Evolutionary conservation across 2,797 vertebrate genomes (phyloP), one percentile per base, ranked within the genome.

Genomic region (Yasuhikotakia modesta): DNA sequence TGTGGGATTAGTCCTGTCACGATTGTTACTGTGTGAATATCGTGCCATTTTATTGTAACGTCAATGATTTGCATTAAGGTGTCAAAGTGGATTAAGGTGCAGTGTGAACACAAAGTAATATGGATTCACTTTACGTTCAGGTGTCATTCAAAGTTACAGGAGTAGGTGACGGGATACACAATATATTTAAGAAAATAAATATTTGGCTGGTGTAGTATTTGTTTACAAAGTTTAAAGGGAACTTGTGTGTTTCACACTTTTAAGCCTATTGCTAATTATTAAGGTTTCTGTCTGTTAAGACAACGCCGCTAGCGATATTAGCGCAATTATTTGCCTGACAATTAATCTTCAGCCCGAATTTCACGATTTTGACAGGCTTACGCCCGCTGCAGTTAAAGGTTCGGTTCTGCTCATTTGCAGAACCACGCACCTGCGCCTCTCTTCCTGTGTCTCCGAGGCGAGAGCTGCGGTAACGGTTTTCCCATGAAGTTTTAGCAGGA

Each of bases 401-500:
- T 76, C 68, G 0, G 8, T 77, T 66, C 17, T 45, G 43, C 27
- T 65, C 67, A 21, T 71, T 17, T 52, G 46, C 19, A 39, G 64
- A 17, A 64, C 32, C 16, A 48, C 22, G 30, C 35, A 7, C 70
- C 67, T 43, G 24, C 43, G 17, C 53, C 19, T 78, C 61, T 74
- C 53, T 61, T 77, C 27, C 78, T 16, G 7, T 43, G 66, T 58
- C 50, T 70, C 46, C 19, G 39, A 58, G 53, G 35, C 22, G 39
- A 79, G 27, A 75, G 73, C 68, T 22, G 30, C 63, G 65, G 8
- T 39, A 68, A 78, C 74, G 65, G 72, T 66, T 46, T 53, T 72
- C 64, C 24, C 50, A 57, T 53, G 70, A 79, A 79, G 70, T 83
- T 60, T 81, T 72, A n/a, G 72, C 63, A 76, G 76, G 52, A 83